Evolutionary conservation across 2,888 invertebrate species (phyloP).

Genomic region (Apamea crenata): DNA sequence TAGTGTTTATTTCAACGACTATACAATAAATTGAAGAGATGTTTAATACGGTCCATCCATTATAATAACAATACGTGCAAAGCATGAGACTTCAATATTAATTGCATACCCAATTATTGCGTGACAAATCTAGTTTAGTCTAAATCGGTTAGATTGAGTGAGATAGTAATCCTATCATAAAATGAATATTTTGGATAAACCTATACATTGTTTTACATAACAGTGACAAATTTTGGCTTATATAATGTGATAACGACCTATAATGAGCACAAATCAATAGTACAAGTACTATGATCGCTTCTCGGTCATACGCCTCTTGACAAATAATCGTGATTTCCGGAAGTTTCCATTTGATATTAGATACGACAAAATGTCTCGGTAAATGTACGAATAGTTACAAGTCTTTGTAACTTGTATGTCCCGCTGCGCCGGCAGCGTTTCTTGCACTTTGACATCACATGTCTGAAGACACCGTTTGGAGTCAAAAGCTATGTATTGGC

Average conservation of each 20-base stretch:
- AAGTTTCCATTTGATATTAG: conserved; percentile 9
- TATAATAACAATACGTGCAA: not conserved
- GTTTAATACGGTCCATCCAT: not conserved
- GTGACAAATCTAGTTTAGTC: conserved; percentile 21
- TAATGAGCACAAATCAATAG: not conserved
- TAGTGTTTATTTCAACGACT: not conserved
- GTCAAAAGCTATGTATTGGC: conserved; percentile 35
- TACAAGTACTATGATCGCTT: not conserved
- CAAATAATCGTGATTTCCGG: not conserved
- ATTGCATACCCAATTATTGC: conserved; percentile 27
- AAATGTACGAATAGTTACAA: conserved; percentile 7
- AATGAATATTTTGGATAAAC: conserved; percentile 6
- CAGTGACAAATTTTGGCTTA: not conserved
- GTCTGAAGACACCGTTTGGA: conserved; percentile 26
- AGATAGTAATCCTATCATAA: not conserved
- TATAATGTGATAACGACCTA: not conserved
- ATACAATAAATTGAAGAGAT: not conserved
- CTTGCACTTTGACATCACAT: conserved; percentile 40
- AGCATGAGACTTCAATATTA: conserved; percentile 17
- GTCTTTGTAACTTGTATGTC: conserved; percentile 19
- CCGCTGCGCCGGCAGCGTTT: conserved; percentile 7
- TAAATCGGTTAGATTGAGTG: conserved; percentile 22
- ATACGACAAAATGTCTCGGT: conserved; percentile 11
- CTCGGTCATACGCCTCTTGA: not conserved
- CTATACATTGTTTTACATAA: not conserved